Evolutionary conservation across 2,797 vertebrate genomes (phyloP), one percentile per base, ranked within the genome.

Genomic region (Gouania willdenowi): DNA sequence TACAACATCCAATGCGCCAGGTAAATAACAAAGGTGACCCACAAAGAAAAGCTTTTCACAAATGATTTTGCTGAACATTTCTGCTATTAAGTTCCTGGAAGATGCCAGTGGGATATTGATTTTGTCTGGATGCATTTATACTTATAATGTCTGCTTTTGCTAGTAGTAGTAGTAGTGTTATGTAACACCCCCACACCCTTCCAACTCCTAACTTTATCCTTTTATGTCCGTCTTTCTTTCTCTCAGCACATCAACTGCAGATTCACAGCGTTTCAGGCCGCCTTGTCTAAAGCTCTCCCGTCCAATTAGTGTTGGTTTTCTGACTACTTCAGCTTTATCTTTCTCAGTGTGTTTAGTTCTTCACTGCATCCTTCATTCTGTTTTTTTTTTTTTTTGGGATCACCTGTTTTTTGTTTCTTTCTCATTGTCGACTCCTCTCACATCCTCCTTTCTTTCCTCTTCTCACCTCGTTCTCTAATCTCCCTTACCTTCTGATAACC

Each of bases 241-340:
- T 45, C 21, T 30, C 16, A 20, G 27, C 41, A 46, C 39, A 21
- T 39, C n/a, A 52, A 49, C 61, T 73, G 58, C 64, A 66, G 61
- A 58, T 48, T 52, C 17, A 11, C 18, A 4, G 3, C 26, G 33
- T 43, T 66, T 23, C 33, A 28, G 1, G 46, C 47, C 36, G 39
- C 30, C 39, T 61, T 18, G 0, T 49, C 33, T 51, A 47, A 41
- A 12, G 19, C 62, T 56, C 44, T n/a, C n/a, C n/a, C 3, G 27
- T 54, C 56, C 63, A 82, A 74, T 74, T 65, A 72, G 42, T 1
- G 20, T 4, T 29, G 26, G n/a, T 12, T 26, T 11, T 57, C 40
- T 66, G 71, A 73, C 48, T 52, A 27, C 42, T 45, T 50, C 35
- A 35, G 42, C 42, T 60, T 5, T 4, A 12, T 50, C 44, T 47